Percentiles rank a stretch among this genome's conserved stretches.
These are phyloP conservation scores for Dendrophyllia cribrosa DNA, from an alignment of 64 coral and sea anemone species.

Conservation along the genomic window DNA sequence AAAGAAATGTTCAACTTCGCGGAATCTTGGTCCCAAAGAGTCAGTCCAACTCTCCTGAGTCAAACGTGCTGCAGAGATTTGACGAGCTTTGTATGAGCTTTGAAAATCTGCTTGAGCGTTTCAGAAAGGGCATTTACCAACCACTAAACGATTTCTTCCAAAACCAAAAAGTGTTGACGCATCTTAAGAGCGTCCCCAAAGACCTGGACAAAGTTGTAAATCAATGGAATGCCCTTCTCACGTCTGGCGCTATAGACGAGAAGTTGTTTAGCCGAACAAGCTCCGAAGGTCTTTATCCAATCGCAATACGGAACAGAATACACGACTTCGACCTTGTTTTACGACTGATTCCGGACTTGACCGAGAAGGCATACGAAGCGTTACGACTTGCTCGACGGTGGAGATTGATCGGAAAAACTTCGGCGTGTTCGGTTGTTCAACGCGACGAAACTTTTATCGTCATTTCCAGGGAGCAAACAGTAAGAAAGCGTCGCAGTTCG, in stretches of 20 bases:
- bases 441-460: constrained; percentile 85
- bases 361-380: constrained; percentile 88
- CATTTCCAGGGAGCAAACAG: constrained; percentile 20
- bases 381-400: constrained; percentile 84
- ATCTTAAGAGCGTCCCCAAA: constrained; percentile 70
- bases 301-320: constrained; percentile 77
- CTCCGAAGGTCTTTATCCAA: constrained; percentile 67
- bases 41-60: constrained; percentile 62
- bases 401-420: constrained; percentile 79
- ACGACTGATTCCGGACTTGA: constrained; percentile 85
- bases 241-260: constrained; percentile 77
- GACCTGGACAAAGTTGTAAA: constrained; percentile 78
- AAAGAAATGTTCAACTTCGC: constrained; percentile 69
- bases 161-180: constrained; percentile 19
- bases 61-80: constrained; percentile 80
- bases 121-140: constrained; percentile 74
- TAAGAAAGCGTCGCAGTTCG: constrained; percentile 39
- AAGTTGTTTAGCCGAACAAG: constrained; percentile 79
- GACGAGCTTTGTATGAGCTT: constrained; percentile 78
- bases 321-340: constrained; percentile 92
- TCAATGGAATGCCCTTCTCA: constrained; percentile 79
- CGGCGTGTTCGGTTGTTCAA: constrained; percentile 25
- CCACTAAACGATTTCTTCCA: constrained; percentile 88
- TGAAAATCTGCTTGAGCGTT: constrained; percentile 62
- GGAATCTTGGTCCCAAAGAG: constrained; percentile 69